Percentiles rank a stretch among this genome's conserved stretches.
Evolutionary conservation across 1,140 invertebrate species (phyloP).

Genomic region (Sycobia sp.): DNA sequence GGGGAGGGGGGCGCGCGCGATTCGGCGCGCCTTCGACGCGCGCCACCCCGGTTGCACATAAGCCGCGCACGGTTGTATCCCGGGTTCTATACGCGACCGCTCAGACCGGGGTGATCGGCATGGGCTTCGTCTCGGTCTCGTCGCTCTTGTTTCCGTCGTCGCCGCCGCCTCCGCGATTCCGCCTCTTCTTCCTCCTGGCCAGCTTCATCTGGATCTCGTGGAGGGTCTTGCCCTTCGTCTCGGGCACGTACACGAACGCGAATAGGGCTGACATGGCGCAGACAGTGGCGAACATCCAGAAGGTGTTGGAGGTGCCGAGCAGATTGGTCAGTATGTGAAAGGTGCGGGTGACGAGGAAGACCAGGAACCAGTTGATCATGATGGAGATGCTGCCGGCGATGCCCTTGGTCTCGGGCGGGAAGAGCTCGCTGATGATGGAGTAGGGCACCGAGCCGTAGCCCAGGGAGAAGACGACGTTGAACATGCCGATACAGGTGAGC

Average conservation of each 20-base stretch:
- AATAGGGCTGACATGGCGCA: conserved; percentile 62
- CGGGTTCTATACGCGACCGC: too few relatives aligned
- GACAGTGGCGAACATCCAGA: conserved; percentile 66
- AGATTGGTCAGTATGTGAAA: conserved; percentile 58
- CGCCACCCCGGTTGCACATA: too few relatives aligned
- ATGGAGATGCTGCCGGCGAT: conserved; percentile 65
- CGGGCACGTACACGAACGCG: conserved; percentile 71
- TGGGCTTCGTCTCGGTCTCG: conserved; percentile 2
- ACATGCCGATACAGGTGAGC: conserved; percentile 54
- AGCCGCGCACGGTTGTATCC: too few relatives aligned
- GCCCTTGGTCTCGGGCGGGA: conserved; percentile 69
- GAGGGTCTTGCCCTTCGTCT: conserved; percentile 77
- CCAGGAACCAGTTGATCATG: conserved; percentile 63
- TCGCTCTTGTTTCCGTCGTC: neutral
- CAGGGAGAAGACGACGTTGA: conserved; percentile 58
- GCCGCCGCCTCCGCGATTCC: too few relatives aligned
- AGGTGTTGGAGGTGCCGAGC: conserved; percentile 62
- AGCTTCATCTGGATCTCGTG: conserved; percentile 75
- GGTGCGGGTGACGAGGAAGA: conserved; percentile 63
- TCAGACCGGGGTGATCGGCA: conserved; percentile 4
- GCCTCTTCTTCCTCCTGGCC: conserved; percentile 27
- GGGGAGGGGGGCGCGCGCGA: too few relatives aligned
- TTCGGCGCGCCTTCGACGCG: too few relatives aligned
- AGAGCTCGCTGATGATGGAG: conserved; percentile 72
- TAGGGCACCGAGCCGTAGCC: conserved; percentile 77